These are phyloP conservation scores for Psilopogon haemacephalus DNA, from an alignment of 2,113 vertebrate species.

Conservation along the genomic window DNA sequence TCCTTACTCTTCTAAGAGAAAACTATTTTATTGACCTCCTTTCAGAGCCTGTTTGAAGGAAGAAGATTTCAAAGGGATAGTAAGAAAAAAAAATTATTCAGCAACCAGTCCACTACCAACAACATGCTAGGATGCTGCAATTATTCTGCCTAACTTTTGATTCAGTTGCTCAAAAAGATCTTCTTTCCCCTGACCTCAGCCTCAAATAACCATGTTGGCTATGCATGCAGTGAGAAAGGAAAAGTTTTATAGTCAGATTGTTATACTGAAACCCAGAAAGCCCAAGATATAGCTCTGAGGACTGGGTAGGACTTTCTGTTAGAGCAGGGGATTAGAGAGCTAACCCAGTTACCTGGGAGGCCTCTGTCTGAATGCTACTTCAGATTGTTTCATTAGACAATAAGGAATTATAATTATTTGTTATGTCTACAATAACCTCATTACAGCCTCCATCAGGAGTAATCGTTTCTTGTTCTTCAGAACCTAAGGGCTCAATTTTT, in stretches of 20 bases:
- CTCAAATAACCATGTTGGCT: not conserved
- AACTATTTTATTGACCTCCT: not conserved
- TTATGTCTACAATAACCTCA: slow-evolving; percentile 47
- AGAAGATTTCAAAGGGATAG: not conserved
- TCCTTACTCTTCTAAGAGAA: not conserved
- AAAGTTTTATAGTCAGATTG: not conserved
- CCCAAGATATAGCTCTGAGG: not conserved
- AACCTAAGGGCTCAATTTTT: slow-evolving; percentile 22
- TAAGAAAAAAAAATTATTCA: not conserved
- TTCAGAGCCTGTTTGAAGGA: slow-evolving; percentile 17
- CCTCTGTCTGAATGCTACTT: not conserved
- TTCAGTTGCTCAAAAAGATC: not conserved
- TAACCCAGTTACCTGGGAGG: slow-evolving; percentile 37
- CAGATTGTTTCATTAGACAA: slow-evolving; percentile 50
- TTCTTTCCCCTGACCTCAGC: not conserved
- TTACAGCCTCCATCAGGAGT: slow-evolving; percentile 3
- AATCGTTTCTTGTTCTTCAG: slow-evolving; percentile 38
- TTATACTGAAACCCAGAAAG: not conserved
- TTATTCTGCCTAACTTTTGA: not conserved
- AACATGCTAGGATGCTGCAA: not conserved
- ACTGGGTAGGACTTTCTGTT: not conserved
- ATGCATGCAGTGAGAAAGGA: not conserved
- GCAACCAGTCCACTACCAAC: not conserved
- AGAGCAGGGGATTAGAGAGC: not conserved
- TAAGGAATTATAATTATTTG: slow-evolving; percentile 41